These are phyloP conservation scores for Muntiacus muntjak DNA, from an alignment of 2,113 vertebrate species.

Conservation along the genomic window DNA sequence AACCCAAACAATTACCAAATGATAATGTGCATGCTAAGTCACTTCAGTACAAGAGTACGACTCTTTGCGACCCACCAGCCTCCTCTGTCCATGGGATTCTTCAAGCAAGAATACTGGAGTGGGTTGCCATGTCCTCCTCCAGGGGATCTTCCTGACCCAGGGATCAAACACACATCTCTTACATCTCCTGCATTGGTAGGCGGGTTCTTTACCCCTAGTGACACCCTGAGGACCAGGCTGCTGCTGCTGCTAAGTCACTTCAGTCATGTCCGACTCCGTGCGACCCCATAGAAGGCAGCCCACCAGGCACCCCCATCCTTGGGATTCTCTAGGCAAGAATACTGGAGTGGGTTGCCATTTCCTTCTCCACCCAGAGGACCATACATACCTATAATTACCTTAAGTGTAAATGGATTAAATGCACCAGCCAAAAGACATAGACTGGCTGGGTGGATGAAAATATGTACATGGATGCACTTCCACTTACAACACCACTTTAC, in stretches of 20 bases:
- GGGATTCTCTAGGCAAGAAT: not conserved
- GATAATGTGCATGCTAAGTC: not conserved
- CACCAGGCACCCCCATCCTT: not conserved
- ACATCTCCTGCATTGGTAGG: not conserved
- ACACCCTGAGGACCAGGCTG: not conserved
- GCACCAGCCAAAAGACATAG: not conserved
- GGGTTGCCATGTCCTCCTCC: not conserved
- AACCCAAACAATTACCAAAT: not conserved
- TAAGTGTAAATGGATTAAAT: not conserved
- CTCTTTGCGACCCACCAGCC: not conserved
- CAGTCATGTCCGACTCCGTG: not conserved
- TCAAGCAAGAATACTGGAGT: not conserved
- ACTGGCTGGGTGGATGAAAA: not conserved
- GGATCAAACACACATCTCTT: not conserved
- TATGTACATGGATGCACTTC: not conserved
- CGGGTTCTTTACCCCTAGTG: not conserved
- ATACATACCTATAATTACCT: not conserved
- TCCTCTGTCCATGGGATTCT: not conserved
- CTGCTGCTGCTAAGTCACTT: not conserved
- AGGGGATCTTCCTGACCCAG: not conserved
- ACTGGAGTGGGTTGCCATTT: not conserved
- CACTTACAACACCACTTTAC: not conserved
- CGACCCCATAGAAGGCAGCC: not conserved
- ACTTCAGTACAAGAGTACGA: not conserved
- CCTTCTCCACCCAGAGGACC: not conserved